Evolutionary conservation across 2,113 vertebrate species (phyloP).

Genomic region (Bujurquina vittata): DNA sequence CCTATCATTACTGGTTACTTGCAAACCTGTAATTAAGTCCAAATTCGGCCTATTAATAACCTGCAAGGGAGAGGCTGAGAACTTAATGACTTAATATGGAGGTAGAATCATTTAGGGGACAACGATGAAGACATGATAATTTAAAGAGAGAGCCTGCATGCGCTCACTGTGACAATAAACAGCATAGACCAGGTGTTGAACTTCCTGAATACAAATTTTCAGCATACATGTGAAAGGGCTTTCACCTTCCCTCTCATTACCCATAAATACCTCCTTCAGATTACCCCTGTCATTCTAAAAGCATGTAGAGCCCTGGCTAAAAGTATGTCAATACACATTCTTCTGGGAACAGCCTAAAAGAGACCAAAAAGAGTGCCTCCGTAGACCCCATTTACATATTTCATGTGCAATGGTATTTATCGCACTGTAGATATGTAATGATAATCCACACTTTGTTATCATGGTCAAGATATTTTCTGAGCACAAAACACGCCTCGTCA

Average conservation of each 20-base stretch:
- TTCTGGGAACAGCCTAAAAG: neutral
- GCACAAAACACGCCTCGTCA: neutral
- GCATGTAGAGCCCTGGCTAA: neutral
- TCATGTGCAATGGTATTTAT: neutral
- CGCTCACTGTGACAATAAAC: constrained; percentile 73
- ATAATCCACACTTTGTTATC: neutral
- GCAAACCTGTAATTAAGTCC: constrained; percentile 74
- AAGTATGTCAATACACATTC: neutral
- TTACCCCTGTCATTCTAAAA: constrained; percentile 24
- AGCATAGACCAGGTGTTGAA: constrained; percentile 87
- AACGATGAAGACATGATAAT: constrained; percentile 85
- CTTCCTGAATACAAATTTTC: constrained; percentile 91
- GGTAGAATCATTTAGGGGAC: constrained; percentile 51
- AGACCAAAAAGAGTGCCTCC: neutral
- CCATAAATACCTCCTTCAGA: constrained; percentile 57
- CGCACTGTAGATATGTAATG: neutral
- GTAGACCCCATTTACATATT: neutral
- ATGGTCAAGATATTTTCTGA: neutral
- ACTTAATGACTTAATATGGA: constrained; percentile 70
- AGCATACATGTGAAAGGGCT: constrained; percentile 76
- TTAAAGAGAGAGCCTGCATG: constrained; percentile 75
- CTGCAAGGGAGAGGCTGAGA: constrained; percentile 58
- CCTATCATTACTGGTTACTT: constrained; percentile 77
- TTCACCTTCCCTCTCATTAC: constrained; percentile 87
- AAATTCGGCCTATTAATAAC: constrained; percentile 78